A percentile compares a stretch with the other conserved stretches of the same genome.
Evolutionary conservation across 2,113 vertebrate genomes (phyloP).

Genomic region (Panthera tigris): DNA sequence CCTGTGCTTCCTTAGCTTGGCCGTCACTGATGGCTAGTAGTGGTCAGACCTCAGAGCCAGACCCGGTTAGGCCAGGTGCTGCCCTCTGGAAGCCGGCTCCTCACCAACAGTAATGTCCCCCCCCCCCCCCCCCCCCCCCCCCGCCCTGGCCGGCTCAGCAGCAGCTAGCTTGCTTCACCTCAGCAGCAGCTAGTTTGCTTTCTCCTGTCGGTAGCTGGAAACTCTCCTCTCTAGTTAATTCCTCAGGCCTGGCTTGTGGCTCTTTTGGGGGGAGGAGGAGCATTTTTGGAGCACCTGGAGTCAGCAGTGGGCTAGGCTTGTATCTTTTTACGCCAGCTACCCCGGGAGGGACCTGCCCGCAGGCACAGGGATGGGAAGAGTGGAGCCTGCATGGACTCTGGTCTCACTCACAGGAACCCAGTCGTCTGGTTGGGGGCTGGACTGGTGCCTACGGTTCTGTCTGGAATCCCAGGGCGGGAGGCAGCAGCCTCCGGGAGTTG

Average conservation of each 20-base stretch:
- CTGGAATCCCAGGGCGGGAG: background rate
- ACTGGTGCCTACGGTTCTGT: background rate
- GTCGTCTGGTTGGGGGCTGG: background rate
- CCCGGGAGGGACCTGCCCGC: background rate
- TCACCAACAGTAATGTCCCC: background rate
- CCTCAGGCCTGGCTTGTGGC: background rate
- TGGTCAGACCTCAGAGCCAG: background rate
- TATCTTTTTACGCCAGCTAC: background rate
- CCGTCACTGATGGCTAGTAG: background rate
- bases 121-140: too few species aligned
- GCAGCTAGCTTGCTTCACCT: background rate
- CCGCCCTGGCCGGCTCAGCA: too few species aligned
- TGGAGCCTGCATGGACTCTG: background rate
- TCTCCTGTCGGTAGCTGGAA: background rate
- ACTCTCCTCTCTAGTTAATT: background rate
- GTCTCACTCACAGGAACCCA: background rate
- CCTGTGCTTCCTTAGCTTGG: background rate
- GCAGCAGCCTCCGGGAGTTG: background rate
- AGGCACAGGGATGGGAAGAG: background rate
- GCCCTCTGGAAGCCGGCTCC: background rate
- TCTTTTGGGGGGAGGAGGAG: background rate
- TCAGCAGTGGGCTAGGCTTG: background rate
- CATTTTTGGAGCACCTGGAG: background rate
- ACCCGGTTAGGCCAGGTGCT: background rate
- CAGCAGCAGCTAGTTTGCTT: background rate